These are phyloP conservation scores for Pycnonotus jocosus DNA, from an alignment of 2,113 vertebrate genomes.

Conservation along the genomic window DNA sequence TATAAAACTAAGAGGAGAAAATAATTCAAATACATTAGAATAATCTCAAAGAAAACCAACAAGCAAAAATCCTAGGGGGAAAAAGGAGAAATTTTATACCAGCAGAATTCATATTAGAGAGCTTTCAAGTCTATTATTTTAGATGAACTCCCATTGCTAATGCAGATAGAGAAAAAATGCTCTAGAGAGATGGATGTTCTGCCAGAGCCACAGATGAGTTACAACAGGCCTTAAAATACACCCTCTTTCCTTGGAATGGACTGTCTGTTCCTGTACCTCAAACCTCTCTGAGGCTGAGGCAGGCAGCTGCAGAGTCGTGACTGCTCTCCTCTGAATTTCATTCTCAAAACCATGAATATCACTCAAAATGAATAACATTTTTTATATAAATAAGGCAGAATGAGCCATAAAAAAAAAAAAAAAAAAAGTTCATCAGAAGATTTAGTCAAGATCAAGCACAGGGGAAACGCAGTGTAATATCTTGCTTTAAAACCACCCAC, in stretches of 20 bases:
- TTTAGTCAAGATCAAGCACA: background rate
- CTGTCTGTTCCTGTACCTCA: background rate
- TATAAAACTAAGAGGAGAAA: background rate
- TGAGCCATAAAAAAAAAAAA: background rate
- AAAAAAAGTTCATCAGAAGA: background rate
- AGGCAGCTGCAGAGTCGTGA: background rate
- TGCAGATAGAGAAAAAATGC: background rate
- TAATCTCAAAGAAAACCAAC: background rate
- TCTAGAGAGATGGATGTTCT: background rate
- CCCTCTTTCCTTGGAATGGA: background rate
- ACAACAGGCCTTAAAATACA: background rate
- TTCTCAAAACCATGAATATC: background rate
- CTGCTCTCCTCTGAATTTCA: background rate
- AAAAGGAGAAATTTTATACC: background rate
- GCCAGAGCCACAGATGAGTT: background rate
- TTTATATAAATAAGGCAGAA: background rate
- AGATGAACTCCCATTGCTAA: background rate
- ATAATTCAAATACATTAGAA: background rate
- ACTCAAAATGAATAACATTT: background rate
- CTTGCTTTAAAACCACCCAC: accelerated
- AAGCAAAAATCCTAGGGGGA: background rate
- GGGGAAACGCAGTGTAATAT: background rate
- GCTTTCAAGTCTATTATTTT: background rate
- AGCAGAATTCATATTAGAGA: background rate
- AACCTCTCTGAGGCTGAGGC: background rate